Percentiles rank a stretch among this genome's conserved stretches.
phyloP scores from a whole-genome alignment of 1,140 invertebrate genomes.

The Trichomalopsis sarcophagae region DNA sequence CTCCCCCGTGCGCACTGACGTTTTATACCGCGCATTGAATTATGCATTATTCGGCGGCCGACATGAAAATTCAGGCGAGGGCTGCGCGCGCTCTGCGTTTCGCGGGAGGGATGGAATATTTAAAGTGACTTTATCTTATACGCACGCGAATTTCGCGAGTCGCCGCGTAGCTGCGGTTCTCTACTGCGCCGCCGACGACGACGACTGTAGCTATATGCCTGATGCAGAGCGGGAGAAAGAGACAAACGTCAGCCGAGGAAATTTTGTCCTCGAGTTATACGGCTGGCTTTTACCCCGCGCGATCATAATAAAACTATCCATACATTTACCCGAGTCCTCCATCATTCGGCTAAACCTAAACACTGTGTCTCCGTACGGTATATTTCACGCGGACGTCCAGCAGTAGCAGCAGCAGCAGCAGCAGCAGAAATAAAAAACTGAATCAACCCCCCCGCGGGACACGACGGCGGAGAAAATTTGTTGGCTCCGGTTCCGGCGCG shows the following conservation, averaged over 20 bases:
- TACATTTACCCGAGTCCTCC: not conserved
- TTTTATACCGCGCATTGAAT: constrained; percentile 46
- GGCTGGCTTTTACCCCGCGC: not conserved
- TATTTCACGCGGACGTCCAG: not conserved
- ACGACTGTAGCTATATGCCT: not conserved
- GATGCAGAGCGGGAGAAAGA: not conserved
- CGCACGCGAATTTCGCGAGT: constrained; percentile 25
- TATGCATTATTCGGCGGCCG: constrained; percentile 40
- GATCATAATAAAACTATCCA: not conserved
- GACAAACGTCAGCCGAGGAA: constrained; percentile 26
- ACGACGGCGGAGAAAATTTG: constrained; percentile 37
- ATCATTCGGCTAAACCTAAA: not conserved
- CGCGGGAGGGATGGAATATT: constrained; percentile 36
- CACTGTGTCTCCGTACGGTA: not conserved
- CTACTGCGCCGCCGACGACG: not conserved
- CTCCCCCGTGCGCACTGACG: not conserved
- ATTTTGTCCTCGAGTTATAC: not conserved
- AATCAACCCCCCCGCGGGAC: not conserved
- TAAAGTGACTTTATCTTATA: constrained; percentile 50
- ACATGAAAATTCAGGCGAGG: constrained; percentile 29
- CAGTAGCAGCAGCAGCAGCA: not conserved
- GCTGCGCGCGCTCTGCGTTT: not conserved
- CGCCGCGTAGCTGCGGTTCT: constrained; percentile 16
- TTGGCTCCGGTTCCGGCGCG: constrained; percentile 39
- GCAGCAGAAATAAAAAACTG: not conserved